Conservation (phyloP, 2,797 vertebrate genomes). For the Taenioides sp. region DNA sequence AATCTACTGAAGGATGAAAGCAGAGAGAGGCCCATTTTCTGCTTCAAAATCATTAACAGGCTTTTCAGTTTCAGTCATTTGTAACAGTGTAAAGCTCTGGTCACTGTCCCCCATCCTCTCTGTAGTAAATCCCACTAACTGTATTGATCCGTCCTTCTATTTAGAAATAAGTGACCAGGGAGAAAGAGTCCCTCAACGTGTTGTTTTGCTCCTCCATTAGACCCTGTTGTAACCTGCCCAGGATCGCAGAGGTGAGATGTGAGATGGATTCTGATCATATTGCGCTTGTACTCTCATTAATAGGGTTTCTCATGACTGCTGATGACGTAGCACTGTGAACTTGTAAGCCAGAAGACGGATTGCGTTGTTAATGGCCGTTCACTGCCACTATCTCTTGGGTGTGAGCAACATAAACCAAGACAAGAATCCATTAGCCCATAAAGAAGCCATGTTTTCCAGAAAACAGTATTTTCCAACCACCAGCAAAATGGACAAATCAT, state of each 20-base stretch:
- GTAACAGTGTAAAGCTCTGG: conserved; percentile 10
- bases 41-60: conserved; percentile 2
- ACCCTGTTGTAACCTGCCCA: conserved; percentile 18
- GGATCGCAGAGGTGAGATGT: not conserved
- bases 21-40: not conserved
- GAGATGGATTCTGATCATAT: not conserved
- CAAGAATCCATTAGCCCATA: no score
- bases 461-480: not conserved
- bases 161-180: conserved; percentile 48
- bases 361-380: not conserved
- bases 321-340: not conserved
- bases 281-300: not conserved
- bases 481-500: no score
- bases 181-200: conserved; percentile 30
- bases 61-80: conserved; percentile 14
- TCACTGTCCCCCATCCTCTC: conserved; percentile 1
- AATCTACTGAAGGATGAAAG: no score
- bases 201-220: conserved; percentile 37
- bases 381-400: not conserved
- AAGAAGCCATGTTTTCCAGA: not conserved
- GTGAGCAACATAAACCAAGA: not conserved
- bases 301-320: not conserved
- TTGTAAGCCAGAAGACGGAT: not conserved
- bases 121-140: conserved; percentile 51
- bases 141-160: conserved; percentile 44